Conservation (phyloP, 1,140 invertebrate genomes). For the Lordiphosa mommai region DNA sequence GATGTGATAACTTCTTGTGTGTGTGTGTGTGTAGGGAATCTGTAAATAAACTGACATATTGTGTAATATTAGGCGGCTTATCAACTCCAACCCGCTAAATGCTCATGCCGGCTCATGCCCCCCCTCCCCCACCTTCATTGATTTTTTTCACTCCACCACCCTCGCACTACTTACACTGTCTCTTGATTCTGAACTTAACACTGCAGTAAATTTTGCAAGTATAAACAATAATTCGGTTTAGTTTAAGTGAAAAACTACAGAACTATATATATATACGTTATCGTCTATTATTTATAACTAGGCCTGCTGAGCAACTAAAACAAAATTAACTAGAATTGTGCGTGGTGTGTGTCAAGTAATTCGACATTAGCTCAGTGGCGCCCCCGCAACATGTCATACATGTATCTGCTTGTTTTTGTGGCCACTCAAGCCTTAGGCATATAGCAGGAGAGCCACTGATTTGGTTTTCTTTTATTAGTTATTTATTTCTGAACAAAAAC, state of each 20-base stretch:
- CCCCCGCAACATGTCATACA: too few species aligned
- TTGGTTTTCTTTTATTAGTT: too few species aligned
- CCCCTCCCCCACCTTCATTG: conserved; percentile 43
- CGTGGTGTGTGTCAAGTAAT: too few species aligned
- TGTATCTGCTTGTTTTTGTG: too few species aligned
- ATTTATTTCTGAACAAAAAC: too few species aligned
- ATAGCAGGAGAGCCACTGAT: too few species aligned
- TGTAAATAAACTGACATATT: conserved; percentile 47
- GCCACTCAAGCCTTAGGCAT: too few species aligned
- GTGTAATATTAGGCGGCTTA: conserved; percentile 61
- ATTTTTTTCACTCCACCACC: conserved; percentile 37
- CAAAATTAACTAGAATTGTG: too few species aligned
- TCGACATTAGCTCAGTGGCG: too few species aligned
- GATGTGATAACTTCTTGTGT: conserved; percentile 12
- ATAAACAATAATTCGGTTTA: conserved; percentile 28
- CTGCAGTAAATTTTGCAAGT: conserved; percentile 64
- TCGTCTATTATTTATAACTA: conserved; percentile 12
- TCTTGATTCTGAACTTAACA: conserved; percentile 35
- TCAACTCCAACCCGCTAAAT: conserved; percentile 46
- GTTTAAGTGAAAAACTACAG: conserved; percentile 45
- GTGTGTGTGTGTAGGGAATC: conserved; percentile 21
- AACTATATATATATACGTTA: conserved; percentile 5
- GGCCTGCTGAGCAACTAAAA: conserved; percentile 23
- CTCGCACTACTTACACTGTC: not conserved
- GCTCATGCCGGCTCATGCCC: conserved; percentile 28